phyloP scores from a whole-genome alignment of 1,140 invertebrate genomes.

The Aphis gossypii region DNA sequence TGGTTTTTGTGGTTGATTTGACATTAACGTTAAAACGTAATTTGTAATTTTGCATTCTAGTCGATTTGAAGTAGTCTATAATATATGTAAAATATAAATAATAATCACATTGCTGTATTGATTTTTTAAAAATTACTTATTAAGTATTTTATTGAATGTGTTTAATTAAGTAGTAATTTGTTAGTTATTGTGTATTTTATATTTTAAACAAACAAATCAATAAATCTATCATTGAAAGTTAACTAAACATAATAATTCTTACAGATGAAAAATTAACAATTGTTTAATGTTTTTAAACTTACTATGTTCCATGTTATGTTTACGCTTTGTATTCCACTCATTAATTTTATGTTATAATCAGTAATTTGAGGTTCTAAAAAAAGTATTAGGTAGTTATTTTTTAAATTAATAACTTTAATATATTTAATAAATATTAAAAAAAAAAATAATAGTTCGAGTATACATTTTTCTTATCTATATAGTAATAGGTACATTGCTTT shows the following conservation, averaged over 20 bases:
- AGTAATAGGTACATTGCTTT: too few species aligned
- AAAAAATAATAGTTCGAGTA: too few species aligned
- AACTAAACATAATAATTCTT: not conserved
- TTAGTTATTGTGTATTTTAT: not conserved
- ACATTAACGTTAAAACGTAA: not conserved
- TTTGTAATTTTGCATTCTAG: not conserved
- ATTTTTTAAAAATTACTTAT: too few species aligned
- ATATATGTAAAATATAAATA: not conserved
- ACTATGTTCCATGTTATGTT: not conserved
- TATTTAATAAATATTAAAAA: too few species aligned
- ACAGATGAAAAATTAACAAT: not conserved
- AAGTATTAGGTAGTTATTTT: not conserved
- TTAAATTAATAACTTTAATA: too few species aligned
- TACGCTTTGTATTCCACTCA: not conserved
- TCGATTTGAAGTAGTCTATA: not conserved
- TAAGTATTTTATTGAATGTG: not conserved
- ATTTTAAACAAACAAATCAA: not conserved
- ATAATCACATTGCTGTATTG: not conserved
- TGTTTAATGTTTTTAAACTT: not conserved
- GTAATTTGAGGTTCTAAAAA: not conserved
- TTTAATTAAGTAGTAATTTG: not conserved
- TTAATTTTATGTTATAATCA: not conserved
- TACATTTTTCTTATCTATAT: too few species aligned
- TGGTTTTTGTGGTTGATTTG: not conserved
- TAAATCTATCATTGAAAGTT: not conserved